Evolutionary conservation across 2,113 vertebrate genomes (phyloP).

Genomic region (Alethe diademata): DNA sequence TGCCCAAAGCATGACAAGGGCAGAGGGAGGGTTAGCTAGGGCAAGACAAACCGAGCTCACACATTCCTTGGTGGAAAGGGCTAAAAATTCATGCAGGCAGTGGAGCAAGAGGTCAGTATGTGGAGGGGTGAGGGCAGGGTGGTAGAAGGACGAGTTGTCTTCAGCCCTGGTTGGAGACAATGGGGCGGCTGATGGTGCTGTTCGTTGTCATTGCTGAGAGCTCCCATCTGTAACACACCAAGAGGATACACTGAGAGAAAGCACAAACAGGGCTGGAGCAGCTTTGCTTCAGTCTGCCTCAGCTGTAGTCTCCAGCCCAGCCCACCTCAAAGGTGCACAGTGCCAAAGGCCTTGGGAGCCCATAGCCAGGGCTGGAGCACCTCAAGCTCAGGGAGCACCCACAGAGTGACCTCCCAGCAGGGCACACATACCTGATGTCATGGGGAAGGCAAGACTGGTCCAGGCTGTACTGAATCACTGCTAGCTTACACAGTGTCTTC

Average conservation of each 20-base stretch:
- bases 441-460: conserved; percentile 97
- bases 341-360: neutral
- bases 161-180: conserved; percentile 93
- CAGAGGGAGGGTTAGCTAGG: neutral
- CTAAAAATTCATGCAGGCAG: conserved; percentile 63
- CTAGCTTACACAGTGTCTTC: conserved; percentile 97
- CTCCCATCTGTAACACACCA: conserved; percentile 88
- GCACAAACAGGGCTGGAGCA: neutral
- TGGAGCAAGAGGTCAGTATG: conserved; percentile 58
- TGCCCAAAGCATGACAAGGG: neutral
- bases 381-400: neutral
- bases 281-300: neutral
- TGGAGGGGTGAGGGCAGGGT: conserved; percentile 28
- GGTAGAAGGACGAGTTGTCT: conserved; percentile 7
- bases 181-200: conserved; percentile 98
- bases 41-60: conserved; percentile 27
- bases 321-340: neutral
- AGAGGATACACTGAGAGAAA: neutral
- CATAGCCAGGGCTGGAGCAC: neutral
- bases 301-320: neutral
- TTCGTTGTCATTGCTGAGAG: conserved; percentile 99
- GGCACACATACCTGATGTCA: conserved; percentile 86
- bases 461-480: conserved; percentile 95
- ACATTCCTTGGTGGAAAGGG: conserved; percentile 51
- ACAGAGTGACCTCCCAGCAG: neutral